These are phyloP conservation scores for Trichomalopsis sarcophagae DNA, from an alignment of 1,140 invertebrate species.

Conservation along the genomic window DNA sequence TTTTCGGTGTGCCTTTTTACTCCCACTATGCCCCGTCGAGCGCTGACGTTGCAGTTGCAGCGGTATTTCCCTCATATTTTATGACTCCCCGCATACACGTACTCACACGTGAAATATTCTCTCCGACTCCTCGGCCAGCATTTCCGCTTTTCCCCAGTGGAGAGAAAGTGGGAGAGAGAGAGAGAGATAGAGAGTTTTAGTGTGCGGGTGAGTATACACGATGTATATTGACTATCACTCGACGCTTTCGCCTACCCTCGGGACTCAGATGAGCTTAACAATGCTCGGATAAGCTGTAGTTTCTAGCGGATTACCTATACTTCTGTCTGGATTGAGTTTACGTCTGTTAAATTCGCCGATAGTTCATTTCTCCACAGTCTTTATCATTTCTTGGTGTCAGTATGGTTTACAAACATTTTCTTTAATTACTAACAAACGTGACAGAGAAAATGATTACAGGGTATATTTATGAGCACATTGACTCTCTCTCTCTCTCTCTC, in stretches of 20 bases:
- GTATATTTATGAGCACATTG: background rate
- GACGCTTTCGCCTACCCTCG: background rate
- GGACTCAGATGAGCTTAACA: background rate
- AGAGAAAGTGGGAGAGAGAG: too few species aligned
- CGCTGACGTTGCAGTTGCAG: background rate
- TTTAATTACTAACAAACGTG: too few species aligned
- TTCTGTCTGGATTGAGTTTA: background rate
- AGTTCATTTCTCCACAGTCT: too few species aligned
- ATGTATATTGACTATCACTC: constrained; percentile 4
- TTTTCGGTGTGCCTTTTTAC: background rate
- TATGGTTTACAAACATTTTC: too few species aligned
- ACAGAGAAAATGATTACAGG: too few species aligned
- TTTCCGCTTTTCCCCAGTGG: background rate
- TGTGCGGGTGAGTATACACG: background rate
- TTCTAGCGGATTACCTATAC: background rate
- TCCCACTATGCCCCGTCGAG: background rate
- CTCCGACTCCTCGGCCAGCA: background rate
- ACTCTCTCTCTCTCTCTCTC: background rate
- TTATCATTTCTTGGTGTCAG: too few species aligned
- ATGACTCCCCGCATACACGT: constrained; percentile 12
- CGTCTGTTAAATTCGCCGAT: too few species aligned
- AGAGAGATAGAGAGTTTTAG: background rate
- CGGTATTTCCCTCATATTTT: constrained; percentile 26
- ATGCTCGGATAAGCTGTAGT: background rate
- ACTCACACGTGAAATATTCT: background rate